Conservation (phyloP, 1,140 invertebrate genomes). For the Drosophila hydei region DNA sequence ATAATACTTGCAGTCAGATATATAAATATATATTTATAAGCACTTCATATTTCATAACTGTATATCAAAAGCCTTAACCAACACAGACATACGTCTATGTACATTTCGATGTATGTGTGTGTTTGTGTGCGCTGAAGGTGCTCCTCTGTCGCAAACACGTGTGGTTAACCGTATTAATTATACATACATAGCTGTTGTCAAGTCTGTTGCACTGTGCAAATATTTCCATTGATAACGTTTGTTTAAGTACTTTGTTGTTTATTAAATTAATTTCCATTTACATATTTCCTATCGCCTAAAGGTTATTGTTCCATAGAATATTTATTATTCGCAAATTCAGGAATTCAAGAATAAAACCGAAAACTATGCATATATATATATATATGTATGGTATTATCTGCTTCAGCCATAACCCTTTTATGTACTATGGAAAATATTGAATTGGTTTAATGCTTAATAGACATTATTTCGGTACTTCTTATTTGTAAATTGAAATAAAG, state of each 20-base stretch:
- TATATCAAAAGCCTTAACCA: background rate
- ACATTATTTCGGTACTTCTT: too few relatives aligned
- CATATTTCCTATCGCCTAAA: background rate
- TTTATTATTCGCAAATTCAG: too few relatives aligned
- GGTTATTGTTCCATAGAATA: background rate
- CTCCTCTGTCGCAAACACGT: constrained; percentile 18
- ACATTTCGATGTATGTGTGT: too few relatives aligned
- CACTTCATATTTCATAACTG: background rate
- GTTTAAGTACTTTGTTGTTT: background rate
- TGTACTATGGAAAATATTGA: too few relatives aligned
- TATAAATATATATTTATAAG: background rate
- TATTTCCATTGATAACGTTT: background rate
- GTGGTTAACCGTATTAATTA: constrained; percentile 1
- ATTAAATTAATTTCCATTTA: background rate
- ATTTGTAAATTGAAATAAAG: too few relatives aligned
- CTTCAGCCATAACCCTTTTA: too few relatives aligned
- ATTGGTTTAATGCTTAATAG: too few relatives aligned
- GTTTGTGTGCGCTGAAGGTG: background rate
- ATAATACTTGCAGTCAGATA: constrained; percentile 2
- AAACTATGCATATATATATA: background rate
- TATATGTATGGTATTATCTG: background rate
- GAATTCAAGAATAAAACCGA: too few relatives aligned
- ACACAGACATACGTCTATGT: background rate
- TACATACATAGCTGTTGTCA: background rate
- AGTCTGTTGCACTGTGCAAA: constrained; percentile 1